phyloP scores from a whole-genome alignment of 2,797 vertebrate genomes.

The Alosa sapidissima region DNA sequence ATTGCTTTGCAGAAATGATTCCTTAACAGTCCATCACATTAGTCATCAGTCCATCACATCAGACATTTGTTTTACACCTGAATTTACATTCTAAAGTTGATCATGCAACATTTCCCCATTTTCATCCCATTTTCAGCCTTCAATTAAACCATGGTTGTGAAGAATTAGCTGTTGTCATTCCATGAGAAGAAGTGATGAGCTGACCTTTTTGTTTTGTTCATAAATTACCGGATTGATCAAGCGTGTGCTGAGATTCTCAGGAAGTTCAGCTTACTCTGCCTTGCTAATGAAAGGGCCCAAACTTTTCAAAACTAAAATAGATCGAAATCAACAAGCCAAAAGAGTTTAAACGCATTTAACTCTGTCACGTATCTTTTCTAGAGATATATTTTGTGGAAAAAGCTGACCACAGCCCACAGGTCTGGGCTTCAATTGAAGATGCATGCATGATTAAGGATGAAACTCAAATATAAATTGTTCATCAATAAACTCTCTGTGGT shows the following conservation, averaged over 20 bases:
- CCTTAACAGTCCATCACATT: not conserved
- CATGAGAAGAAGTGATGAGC: not conserved
- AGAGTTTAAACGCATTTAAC: not conserved
- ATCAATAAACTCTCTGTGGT: conserved; percentile 17
- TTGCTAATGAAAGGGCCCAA: not conserved
- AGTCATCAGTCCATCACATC: too few relatives aligned
- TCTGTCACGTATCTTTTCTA: not conserved
- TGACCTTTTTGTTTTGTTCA: conserved; percentile 1
- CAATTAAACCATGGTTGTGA: not conserved
- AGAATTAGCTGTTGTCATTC: not conserved
- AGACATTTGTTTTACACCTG: not conserved
- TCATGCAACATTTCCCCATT: not conserved
- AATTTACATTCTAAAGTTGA: not conserved
- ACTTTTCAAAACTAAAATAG: not conserved
- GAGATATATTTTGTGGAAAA: not conserved
- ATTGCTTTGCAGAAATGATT: not conserved
- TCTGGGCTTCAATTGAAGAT: not conserved
- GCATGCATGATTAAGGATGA: conserved; percentile 15
- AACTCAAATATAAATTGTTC: not conserved
- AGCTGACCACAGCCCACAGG: not conserved
- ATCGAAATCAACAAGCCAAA: not conserved
- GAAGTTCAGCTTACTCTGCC: not conserved
- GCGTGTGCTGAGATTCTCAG: not conserved
- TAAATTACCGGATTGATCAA: not conserved
- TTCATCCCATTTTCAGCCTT: not conserved